phyloP scores from a whole-genome alignment of 2,888 invertebrate species.

The Anagyrus pseudococci region DNA sequence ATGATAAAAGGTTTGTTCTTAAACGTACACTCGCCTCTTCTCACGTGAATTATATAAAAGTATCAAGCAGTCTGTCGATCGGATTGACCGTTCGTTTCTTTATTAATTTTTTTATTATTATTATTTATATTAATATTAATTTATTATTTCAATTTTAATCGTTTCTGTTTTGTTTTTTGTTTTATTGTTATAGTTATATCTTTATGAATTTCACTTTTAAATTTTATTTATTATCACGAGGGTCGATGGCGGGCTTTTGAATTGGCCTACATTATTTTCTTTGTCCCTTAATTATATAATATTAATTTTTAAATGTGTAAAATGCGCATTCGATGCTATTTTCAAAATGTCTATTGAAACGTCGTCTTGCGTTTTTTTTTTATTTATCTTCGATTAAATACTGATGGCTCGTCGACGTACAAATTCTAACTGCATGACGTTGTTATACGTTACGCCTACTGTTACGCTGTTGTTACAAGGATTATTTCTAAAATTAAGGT shows the following conservation, averaged over 20 bases:
- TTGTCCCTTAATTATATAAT: background rate
- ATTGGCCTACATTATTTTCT: slow-evolving; percentile 5
- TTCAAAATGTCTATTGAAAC: slow-evolving; percentile 11
- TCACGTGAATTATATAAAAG: slow-evolving; percentile 26
- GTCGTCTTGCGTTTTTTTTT: slow-evolving; percentile 3
- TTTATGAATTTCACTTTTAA: background rate
- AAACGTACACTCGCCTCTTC: background rate
- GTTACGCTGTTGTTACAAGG: slow-evolving; percentile 29
- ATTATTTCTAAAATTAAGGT: slow-evolving; percentile 47
- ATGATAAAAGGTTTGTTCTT: slow-evolving; percentile 1
- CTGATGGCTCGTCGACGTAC: slow-evolving; percentile 21
- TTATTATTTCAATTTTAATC: slow-evolving; percentile 14
- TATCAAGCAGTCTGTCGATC: slow-evolving; percentile 38
- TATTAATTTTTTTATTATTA: slow-evolving; percentile 11
- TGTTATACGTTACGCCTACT: slow-evolving; percentile 8
- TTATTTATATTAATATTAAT: slow-evolving; percentile 16
- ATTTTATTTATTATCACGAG: slow-evolving; percentile 9
- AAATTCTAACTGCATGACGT: slow-evolving; percentile 25
- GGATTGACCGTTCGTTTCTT: slow-evolving; percentile 20
- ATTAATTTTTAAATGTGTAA: slow-evolving; percentile 28
- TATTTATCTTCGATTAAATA: background rate
- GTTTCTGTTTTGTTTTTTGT: too few relatives aligned
- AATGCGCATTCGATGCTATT: slow-evolving; percentile 21
- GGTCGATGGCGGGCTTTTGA: background rate
- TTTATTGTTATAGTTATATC: too few relatives aligned